Evolutionary conservation across 2,888 invertebrate genomes (phyloP), one percentile per base, ranked within the genome.

Genomic region (Drosophila buzzatii): DNA sequence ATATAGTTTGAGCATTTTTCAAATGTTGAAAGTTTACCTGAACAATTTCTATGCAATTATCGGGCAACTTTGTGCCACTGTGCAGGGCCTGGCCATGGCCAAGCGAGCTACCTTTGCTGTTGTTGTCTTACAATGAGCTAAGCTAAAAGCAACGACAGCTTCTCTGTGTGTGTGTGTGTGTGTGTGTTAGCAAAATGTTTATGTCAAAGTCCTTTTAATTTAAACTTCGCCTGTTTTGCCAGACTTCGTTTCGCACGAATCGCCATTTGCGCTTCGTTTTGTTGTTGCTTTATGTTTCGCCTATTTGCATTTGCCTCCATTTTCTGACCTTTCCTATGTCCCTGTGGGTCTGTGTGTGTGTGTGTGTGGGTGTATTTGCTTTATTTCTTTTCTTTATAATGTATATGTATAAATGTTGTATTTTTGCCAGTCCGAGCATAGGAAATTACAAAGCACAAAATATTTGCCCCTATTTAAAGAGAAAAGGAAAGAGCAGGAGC

Each of bases 201-300:
- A 78, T 89, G 86, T 85, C 76, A 77, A 89, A 84, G 75, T 86
- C 79, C 89, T 85, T 89, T 89, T 85, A 89, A 85, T 89, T 85
- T 89, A 79, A 85, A 85, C 73, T 79, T 79, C 62, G 72, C 69
- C 78, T 67, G 49, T 70, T 83, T 62, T 65, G 67, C 39, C 37
- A 64, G 44, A 58, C 59, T 52, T 68, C 68, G 68, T 74, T 70
- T 71, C 69, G 71, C 73, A 76, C 75, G 76, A 73, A 70, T 81
- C 81, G 77, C 71, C 83, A 71, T 85, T 79, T 64, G 49, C 47
- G 39, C 49, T 64, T 72, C 75, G 66, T 67, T 75, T 55, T 57
- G 66, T 42, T 74, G 53, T 45, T 47, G 59, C 55, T 58, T 35
- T 65, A 59, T 67, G 49, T 73, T 85, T 83, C 71, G 84, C 68